Percentiles rank a stretch among this genome's conserved stretches.
These are phyloP conservation scores for Drosophila nigricruria DNA, from an alignment of 2,888 invertebrate genomes.

Conservation along the genomic window DNA sequence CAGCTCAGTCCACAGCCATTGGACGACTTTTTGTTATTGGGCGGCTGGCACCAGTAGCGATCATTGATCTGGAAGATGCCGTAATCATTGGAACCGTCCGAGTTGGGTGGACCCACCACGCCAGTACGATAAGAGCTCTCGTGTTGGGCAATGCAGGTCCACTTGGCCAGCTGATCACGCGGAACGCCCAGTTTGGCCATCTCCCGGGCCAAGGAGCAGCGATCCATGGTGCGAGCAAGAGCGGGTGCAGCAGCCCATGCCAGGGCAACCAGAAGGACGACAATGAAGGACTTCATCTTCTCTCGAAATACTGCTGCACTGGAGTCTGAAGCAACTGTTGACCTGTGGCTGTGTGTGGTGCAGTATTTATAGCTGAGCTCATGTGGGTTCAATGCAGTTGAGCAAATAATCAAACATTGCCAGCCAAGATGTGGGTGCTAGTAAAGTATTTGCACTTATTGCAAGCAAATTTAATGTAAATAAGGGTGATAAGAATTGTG, in stretches of 20 bases:
- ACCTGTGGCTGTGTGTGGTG: not conserved
- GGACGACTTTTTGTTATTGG: constrained; percentile 51
- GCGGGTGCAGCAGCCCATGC: constrained; percentile 48
- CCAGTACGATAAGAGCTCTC: constrained; percentile 83
- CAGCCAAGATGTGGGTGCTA: constrained; percentile 12
- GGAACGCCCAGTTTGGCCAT: constrained; percentile 75
- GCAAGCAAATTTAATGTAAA: constrained; percentile 17
- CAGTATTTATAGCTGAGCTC: constrained; percentile 40
- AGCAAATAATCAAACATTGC: constrained; percentile 6
- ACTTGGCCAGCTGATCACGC: constrained; percentile 62
- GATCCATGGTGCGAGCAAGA: constrained; percentile 58
- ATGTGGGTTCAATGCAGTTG: constrained; percentile 15
- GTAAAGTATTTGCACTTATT: constrained; percentile 19
- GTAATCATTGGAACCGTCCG: constrained; percentile 85
- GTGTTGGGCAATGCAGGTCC: constrained; percentile 78
- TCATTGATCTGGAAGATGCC: constrained; percentile 83
- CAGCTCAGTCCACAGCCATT: constrained; percentile 74
- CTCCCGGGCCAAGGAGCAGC: constrained; percentile 74
- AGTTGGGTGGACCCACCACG: constrained; percentile 84
- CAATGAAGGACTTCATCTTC: constrained; percentile 41
- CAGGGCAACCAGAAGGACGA: constrained; percentile 34
- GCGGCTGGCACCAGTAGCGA: constrained; percentile 77
- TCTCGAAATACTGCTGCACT: not conserved
- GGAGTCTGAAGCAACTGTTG: constrained; percentile 19
- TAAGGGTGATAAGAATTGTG: constrained; percentile 37